Conservation (phyloP, 2,888 invertebrate genomes). For the Tipula confusa region DNA sequence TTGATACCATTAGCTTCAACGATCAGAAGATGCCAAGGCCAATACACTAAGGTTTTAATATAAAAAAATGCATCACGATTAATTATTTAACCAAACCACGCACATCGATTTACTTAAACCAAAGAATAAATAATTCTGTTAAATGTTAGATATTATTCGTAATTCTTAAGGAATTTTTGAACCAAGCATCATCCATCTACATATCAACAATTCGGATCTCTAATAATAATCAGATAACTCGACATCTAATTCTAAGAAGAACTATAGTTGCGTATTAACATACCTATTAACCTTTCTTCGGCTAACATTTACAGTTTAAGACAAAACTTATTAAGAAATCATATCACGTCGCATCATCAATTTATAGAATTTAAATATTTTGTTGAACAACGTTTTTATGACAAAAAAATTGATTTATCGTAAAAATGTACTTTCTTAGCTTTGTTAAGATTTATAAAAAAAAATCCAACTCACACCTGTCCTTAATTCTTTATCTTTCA, state of each 20-base stretch:
- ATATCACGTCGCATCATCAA: not conserved
- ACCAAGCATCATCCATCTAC: not conserved
- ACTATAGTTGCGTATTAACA: not conserved
- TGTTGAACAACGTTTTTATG: not conserved
- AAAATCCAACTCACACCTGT: not conserved
- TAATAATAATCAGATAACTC: not conserved
- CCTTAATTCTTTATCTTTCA: not conserved
- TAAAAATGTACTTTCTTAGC: not conserved
- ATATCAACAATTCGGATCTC: not conserved
- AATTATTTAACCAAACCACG: not conserved
- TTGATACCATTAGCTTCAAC: too few species aligned
- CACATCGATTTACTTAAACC: not conserved
- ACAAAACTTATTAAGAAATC: not conserved
- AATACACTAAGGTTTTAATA: too few species aligned
- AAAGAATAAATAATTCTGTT: not conserved
- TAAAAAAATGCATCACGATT: not conserved
- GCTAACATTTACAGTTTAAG: not conserved
- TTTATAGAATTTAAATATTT: not conserved
- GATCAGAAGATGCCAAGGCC: too few species aligned
- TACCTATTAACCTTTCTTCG: not conserved
- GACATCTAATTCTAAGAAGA: not conserved
- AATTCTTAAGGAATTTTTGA: not conserved
- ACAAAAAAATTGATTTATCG: not conserved
- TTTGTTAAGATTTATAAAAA: not conserved
- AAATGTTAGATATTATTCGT: not conserved